Evolutionary conservation across 2,888 invertebrate genomes (phyloP), one percentile per base, ranked within the genome.

Genomic region (Oscheius sp.): DNA sequence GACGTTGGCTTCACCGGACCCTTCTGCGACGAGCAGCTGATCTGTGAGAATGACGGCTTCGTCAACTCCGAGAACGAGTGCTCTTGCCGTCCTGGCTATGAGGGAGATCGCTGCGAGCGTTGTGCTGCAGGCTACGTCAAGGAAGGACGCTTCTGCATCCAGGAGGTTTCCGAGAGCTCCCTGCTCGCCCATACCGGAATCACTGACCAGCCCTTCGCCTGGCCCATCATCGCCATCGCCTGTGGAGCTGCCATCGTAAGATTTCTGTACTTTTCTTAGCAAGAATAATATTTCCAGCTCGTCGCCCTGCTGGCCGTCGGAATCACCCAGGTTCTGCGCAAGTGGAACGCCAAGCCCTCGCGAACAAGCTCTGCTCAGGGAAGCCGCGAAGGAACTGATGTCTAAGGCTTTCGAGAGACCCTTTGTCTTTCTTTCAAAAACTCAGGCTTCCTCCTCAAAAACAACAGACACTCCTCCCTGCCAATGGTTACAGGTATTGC

Each of bases 31-130:
- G 78, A 76, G 32, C 70, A 79, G 53, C 73, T 83, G 70, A 82
- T 82, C 51, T 83, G 83, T 62, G 76, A 78, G 48, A 79, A 82
- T 51, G 80, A 79, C 35, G 81, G 81, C 72, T 70, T 50, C 51
- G 80, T 82, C 55, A 80, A 74, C n/a, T 63, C 80, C 75, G 79
- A 83, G 53, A 83, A 83, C 73, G 80, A 83, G 68, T 83, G 83
- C 70, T 60, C 77, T 2, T 83, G 83, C 70, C 78, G 65, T 1
- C 53, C 74, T 53, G 81, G 81, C 57, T 83, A 80, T 62, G 76
- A 76, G 51, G 83, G 83, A 63, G 80, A 79, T 11, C 73, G 75
- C 42, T 83, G 83, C 47, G 81, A 82, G 60, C 55, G 74, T 33
- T 83, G 83, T 70, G 77, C 80, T 1, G 71, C 75, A 37, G 78